Conservation (phyloP, 2,113 vertebrate species). For the Eolophus roseicapilla region DNA sequence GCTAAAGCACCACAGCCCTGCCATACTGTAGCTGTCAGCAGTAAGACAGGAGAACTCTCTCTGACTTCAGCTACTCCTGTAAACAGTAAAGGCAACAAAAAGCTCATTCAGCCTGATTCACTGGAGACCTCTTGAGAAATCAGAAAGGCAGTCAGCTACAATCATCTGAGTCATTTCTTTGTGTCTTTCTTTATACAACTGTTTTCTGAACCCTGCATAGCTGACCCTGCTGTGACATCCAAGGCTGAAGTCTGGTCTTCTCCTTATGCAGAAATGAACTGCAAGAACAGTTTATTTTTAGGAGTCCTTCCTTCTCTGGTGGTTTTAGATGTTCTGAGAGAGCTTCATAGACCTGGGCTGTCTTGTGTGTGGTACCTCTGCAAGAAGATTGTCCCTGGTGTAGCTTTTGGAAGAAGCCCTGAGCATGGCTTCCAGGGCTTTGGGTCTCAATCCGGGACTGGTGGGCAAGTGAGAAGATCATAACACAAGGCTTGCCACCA, state of each 20-base stretch:
- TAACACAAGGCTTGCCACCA: neutral
- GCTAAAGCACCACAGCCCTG: neutral
- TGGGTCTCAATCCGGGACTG: neutral
- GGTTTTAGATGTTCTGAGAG: neutral
- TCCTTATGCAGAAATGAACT: neutral
- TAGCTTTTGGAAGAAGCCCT: neutral
- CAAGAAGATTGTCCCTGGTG: neutral
- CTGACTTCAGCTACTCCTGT: constrained; percentile 31
- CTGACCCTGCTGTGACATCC: neutral
- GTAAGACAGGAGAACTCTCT: constrained; percentile 17
- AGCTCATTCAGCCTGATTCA: constrained; percentile 33
- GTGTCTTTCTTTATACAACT: constrained; percentile 9
- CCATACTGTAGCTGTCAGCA: constrained; percentile 47
- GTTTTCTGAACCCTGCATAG: constrained; percentile 20
- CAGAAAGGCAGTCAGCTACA: neutral
- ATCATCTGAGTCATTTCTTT: constrained; percentile 23
- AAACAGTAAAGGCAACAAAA: constrained; percentile 44
- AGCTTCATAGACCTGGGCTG: neutral
- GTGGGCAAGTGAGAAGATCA: neutral
- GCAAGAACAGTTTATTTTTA: neutral
- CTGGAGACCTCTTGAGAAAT: constrained; percentile 36
- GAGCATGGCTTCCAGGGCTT: neutral
- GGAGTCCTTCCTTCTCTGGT: neutral
- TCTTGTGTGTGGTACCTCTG: neutral
- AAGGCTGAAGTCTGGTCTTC: neutral